A percentile compares a stretch with the other conserved stretches of the same genome.
Evolutionary conservation across 2,888 invertebrate species (phyloP).

Genomic region (Drosophila colorata): DNA sequence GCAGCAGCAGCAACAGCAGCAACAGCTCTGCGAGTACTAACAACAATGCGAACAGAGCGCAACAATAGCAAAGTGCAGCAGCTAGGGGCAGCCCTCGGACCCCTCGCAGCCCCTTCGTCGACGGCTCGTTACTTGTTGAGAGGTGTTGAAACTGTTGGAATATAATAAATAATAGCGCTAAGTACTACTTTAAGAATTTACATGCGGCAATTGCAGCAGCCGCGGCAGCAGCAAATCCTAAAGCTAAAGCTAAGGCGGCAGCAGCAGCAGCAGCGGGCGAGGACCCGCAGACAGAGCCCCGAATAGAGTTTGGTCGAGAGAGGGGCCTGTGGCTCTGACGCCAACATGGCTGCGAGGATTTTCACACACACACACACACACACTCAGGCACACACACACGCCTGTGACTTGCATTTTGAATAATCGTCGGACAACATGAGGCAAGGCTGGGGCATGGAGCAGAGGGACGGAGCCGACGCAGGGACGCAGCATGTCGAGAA

Average conservation of each 20-base stretch:
- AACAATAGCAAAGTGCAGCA: constrained; percentile 59
- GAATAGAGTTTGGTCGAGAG: not conserved
- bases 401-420: constrained; percentile 77
- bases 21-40: constrained; percentile 16
- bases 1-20: constrained; percentile 31
- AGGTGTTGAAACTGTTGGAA: constrained; percentile 83
- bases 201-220: constrained; percentile 78
- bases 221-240: constrained; percentile 64
- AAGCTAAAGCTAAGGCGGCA: constrained; percentile 52
- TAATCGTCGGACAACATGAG: constrained; percentile 72
- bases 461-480: constrained; percentile 10
- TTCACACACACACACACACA: constrained; percentile 50
- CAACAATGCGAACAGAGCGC: constrained; percentile 55
- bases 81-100: constrained; percentile 10
- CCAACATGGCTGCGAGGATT: constrained; percentile 78
- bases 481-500: constrained; percentile 50
- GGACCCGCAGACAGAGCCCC: constrained; percentile 4
- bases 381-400: constrained; percentile 38
- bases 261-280: constrained; percentile 51
- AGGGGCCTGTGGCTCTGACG: constrained; percentile 53
- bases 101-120: constrained; percentile 11
- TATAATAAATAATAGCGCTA: constrained; percentile 84
- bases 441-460: constrained; percentile 1
- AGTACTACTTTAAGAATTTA: constrained; percentile 84
- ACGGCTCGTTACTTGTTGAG: constrained; percentile 77